phyloP scores from a whole-genome alignment of 2,797 vertebrate genomes.

The Protosalanx chinensis region DNA sequence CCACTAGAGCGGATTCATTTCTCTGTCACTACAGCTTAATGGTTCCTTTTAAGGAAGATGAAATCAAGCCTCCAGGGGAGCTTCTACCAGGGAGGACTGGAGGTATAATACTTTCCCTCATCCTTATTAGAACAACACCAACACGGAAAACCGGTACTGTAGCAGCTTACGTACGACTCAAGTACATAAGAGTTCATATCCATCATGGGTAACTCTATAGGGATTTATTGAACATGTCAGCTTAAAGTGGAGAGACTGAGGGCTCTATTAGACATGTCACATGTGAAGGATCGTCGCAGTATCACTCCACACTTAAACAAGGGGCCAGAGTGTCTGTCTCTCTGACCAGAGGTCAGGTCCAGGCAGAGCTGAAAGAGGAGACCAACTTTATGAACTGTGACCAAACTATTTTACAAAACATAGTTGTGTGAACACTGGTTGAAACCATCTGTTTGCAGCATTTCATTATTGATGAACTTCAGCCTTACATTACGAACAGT shows the following conservation, averaged over 20 bases:
- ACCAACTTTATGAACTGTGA: neutral
- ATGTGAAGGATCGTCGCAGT: constrained; percentile 52
- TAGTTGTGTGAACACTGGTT: constrained; percentile 13
- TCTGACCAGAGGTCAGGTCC: constrained; percentile 33
- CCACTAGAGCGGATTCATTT: constrained; percentile 65
- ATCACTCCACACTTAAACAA: constrained; percentile 22
- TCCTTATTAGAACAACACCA: constrained; percentile 29
- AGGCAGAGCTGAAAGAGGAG: constrained; percentile 21
- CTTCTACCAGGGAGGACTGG: constrained; percentile 48
- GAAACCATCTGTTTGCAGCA: constrained; percentile 57
- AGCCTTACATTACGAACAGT: constrained; percentile 29
- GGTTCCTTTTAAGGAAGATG: constrained; percentile 71
- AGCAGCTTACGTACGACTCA: neutral
- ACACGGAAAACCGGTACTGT: neutral
- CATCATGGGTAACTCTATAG: constrained; percentile 45
- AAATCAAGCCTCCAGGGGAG: constrained; percentile 63
- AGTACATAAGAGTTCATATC: constrained; percentile 32
- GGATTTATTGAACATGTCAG: constrained; percentile 60
- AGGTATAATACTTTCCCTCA: constrained; percentile 42
- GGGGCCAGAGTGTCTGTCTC: constrained; percentile 25
- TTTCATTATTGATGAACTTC: constrained; percentile 69
- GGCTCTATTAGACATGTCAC: constrained; percentile 53
- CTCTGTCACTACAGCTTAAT: constrained; percentile 69
- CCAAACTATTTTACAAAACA: neutral
- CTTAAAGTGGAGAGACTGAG: constrained; percentile 53